phyloP scores from a whole-genome alignment of 2,113 vertebrate species.

The Rhabdomys dilectus region DNA sequence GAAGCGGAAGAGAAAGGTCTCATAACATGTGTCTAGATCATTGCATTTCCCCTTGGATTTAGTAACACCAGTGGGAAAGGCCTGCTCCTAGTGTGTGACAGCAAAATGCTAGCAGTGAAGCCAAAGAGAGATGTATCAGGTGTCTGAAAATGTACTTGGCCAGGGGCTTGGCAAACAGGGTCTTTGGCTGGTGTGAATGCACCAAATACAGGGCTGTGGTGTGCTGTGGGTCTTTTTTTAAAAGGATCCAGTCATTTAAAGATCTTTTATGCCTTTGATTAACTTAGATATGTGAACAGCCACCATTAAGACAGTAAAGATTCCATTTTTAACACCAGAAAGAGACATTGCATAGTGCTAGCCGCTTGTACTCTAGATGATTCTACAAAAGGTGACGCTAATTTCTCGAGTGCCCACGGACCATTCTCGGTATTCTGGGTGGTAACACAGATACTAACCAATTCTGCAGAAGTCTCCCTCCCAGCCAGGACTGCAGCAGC shows the following conservation, averaged over 20 bases:
- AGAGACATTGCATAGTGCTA: background rate
- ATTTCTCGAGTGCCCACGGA: background rate
- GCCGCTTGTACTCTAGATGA: background rate
- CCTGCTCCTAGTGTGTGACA: background rate
- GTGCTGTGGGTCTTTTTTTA: background rate
- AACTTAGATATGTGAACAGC: background rate
- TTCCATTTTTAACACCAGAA: constrained; percentile 16
- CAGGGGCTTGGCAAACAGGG: background rate
- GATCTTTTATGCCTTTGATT: background rate
- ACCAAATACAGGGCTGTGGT: background rate
- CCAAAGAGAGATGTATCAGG: constrained; percentile 49
- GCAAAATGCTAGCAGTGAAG: constrained; percentile 36
- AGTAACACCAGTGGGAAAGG: constrained; percentile 41
- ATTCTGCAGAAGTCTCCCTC: constrained; percentile 97
- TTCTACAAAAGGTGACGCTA: background rate
- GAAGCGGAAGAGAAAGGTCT: constrained; percentile 37
- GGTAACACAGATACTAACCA: constrained; percentile 88
- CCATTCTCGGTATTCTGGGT: background rate
- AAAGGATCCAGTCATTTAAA: constrained; percentile 27
- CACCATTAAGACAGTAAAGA: constrained; percentile 12
- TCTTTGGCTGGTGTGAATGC: background rate
- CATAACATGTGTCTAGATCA: constrained; percentile 34
- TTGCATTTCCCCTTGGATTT: constrained; percentile 25
- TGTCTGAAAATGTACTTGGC: constrained; percentile 46
- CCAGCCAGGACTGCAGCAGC: constrained; percentile 97